Evolutionary conservation across 2,888 invertebrate genomes (phyloP).

Genomic region (Clanis bilineata): DNA sequence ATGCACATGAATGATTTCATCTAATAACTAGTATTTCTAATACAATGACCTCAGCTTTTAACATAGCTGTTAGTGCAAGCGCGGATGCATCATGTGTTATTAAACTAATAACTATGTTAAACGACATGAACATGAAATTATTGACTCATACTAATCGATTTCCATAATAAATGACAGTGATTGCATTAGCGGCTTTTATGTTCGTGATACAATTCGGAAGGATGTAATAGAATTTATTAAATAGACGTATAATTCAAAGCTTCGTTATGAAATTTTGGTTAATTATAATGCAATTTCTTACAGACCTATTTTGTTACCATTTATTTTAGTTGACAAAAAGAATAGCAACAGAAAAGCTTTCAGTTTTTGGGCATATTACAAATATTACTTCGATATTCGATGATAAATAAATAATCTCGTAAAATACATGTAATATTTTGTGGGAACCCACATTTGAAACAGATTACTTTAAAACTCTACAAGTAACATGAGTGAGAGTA

Average conservation of each 20-base stretch:
- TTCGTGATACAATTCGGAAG: neutral
- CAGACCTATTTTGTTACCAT: too few relatives aligned
- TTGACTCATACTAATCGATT: neutral
- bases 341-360: too few relatives aligned
- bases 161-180: neutral
- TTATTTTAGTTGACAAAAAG: too few relatives aligned
- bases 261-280: too few relatives aligned
- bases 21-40: neutral
- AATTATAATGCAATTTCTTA: too few relatives aligned
- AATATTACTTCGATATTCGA: too few relatives aligned
- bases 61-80: neutral
- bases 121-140: neutral
- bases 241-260: too few relatives aligned
- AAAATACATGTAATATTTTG: too few relatives aligned
- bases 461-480: neutral
- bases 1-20: neutral
- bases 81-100: neutral
- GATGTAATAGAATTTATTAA: neutral
- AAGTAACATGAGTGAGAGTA: neutral
- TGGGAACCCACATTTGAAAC: too few relatives aligned
- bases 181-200: neutral
- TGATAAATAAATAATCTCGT: too few relatives aligned
- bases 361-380: too few relatives aligned
- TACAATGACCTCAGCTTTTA: neutral
- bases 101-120: conserved; percentile 9